phyloP scores from a whole-genome alignment of 2,888 invertebrate genomes.

The Eustalomyia histrio region DNA sequence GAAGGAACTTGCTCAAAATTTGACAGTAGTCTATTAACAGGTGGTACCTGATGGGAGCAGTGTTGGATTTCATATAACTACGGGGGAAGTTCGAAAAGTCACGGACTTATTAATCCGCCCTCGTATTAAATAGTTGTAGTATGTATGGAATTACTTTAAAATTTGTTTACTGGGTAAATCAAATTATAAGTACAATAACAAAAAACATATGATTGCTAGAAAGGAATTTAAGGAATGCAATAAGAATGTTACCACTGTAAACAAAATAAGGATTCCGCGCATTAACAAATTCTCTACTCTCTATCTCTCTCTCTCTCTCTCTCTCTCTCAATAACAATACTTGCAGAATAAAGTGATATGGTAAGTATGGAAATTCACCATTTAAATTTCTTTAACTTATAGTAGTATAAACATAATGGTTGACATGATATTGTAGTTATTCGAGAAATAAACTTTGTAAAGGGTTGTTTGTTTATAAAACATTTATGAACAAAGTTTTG shows the following conservation, averaged over 20 bases:
- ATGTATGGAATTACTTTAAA: not conserved
- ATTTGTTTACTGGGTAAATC: slow-evolving; percentile 33
- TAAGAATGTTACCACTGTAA: slow-evolving; percentile 59
- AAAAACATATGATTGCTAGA: slow-evolving; percentile 73
- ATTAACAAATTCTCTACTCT: not conserved
- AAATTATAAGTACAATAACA: slow-evolving; percentile 68
- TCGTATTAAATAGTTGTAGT: no score
- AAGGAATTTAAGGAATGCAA: slow-evolving; percentile 66
- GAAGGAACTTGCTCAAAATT: no score
- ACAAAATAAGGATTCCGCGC: slow-evolving; percentile 58
- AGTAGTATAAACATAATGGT: slow-evolving; percentile 37
- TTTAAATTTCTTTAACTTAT: not conserved
- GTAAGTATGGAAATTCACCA: not conserved
- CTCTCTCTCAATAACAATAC: slow-evolving; percentile 7
- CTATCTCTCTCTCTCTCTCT: slow-evolving; percentile 4
- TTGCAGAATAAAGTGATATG: slow-evolving; percentile 15
- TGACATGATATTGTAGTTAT: slow-evolving; percentile 54
- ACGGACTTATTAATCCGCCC: no score
- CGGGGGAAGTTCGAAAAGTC: no score
- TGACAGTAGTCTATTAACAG: no score
- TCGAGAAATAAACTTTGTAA: slow-evolving; percentile 56
- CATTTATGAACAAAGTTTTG: slow-evolving; percentile 5
- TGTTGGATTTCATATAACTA: no score
- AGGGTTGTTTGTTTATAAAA: slow-evolving; percentile 50
- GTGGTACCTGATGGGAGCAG: no score